Base-by-base conservation (phyloP, 2,113 vertebrate genomes). In the pig (Sus scrofa) region DNA sequence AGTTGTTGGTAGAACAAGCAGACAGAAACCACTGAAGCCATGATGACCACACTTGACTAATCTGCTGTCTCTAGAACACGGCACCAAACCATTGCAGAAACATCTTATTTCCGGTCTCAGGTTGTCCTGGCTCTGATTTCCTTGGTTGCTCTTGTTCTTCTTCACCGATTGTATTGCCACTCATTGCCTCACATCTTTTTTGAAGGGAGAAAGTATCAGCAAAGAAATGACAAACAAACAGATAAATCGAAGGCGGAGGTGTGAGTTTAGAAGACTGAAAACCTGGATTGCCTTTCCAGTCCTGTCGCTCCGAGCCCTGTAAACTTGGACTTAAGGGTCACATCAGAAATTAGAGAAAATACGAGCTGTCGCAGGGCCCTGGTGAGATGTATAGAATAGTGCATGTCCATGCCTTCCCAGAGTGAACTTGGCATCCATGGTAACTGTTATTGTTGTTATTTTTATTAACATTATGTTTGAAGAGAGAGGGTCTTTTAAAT, bases 391-490 rank as follows among this genome's bases (percentile, higher is more conserved):
- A 24, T 14, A n/a, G 37, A 44, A 14, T 1, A 71, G n/a, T 12
- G 11, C 19, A 0, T 6, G 20, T 26, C 3, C 73, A 65, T 22
- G 26, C 11, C 18, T 2, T 15, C 34, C 50, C 10, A 14, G 44
- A 62, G 60, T 3, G 3, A 62, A n/a, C 7, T 0, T 3, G 14
- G 37, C 6, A 4, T 60, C 27, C 63, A 1, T 0, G 2, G 24
- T 7, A 11, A 39, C 20, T 30, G 19, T 30, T 34, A 3, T 16
- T 68, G 19, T 50, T 65, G 19, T 50, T 65, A 20, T 77, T 27
- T 54, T 50, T 60, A 32, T 82, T 20, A 32, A 52, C 30, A 24
- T 24, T 63, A 15, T 20, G 12, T 56, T 52, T 32, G 63, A 70
- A 82, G 68, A 84, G 3, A 91, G 94, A 0, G 0, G 56, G 50